A percentile compares a stretch with the other conserved stretches of the same genome.
Conservation (phyloP, 2,113 vertebrate species). For the Pungitius pungitius region DNA sequence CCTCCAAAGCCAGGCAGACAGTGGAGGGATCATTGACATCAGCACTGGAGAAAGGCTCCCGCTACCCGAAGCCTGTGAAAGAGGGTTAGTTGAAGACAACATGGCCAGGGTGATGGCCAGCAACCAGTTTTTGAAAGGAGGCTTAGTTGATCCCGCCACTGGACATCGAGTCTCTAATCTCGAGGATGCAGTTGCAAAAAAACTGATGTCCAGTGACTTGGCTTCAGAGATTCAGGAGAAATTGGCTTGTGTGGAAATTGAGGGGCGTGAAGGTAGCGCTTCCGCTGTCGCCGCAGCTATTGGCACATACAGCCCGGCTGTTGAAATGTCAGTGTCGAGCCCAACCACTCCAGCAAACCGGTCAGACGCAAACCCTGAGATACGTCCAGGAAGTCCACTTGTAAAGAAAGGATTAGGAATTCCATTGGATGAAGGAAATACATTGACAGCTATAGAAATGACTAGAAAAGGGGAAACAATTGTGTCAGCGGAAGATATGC, state of each 20-base stretch:
- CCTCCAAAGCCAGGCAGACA: slow-evolving; percentile 88
- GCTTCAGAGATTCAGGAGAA: slow-evolving; percentile 71
- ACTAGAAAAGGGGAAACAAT: slow-evolving; percentile 16
- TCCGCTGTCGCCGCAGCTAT: slow-evolving; percentile 53
- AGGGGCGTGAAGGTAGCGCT: slow-evolving; percentile 31
- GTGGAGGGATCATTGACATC: slow-evolving; percentile 86
- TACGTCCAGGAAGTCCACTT: slow-evolving; percentile 1
- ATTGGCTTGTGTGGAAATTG: slow-evolving; percentile 18
- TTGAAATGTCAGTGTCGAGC: slow-evolving; percentile 31
- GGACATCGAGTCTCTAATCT: slow-evolving; percentile 77
- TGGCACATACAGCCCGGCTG: slow-evolving; percentile 40
- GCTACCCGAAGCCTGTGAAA: slow-evolving; percentile 80
- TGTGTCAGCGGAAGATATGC: slow-evolving; percentile 9
- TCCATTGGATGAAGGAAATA: slow-evolving; percentile 5
- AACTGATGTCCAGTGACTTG: slow-evolving; percentile 78
- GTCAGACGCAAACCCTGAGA: slow-evolving; percentile 29
- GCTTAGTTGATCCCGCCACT: slow-evolving; percentile 79
- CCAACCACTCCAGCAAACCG: slow-evolving; percentile 46
- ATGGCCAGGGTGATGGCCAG: slow-evolving; percentile 82
- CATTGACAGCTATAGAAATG: neutral
- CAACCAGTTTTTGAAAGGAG: slow-evolving; percentile 83
- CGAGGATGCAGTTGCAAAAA: slow-evolving; percentile 78
- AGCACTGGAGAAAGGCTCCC: slow-evolving; percentile 79
- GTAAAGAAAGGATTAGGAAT: slow-evolving; percentile 17
- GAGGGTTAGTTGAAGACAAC: slow-evolving; percentile 80